Evolutionary conservation across 2,113 vertebrate genomes (phyloP).

Genomic region (Caretta caretta): DNA sequence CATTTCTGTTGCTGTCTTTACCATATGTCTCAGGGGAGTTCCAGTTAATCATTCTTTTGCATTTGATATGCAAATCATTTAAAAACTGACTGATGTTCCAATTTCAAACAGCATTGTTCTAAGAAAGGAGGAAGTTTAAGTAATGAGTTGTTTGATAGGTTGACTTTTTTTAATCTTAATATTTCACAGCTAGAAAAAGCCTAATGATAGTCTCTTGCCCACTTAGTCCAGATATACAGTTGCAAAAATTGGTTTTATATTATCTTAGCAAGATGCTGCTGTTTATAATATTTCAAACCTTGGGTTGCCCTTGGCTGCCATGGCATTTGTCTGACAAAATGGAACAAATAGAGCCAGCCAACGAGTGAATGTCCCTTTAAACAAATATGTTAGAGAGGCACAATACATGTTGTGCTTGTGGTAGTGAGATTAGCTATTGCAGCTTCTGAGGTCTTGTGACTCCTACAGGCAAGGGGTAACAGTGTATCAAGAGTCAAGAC

Average conservation of each 20-base stretch:
- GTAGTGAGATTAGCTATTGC: not conserved
- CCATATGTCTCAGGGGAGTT: conserved; percentile 49
- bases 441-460: not conserved
- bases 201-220: not conserved
- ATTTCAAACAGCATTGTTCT: conserved; percentile 38
- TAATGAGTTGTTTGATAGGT: not conserved
- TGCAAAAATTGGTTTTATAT: conserved; percentile 39
- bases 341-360: not conserved
- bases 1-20: conserved; percentile 56
- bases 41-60: conserved; percentile 32
- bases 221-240: conserved; percentile 25
- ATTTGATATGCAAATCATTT: conserved; percentile 56
- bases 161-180: not conserved
- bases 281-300: conserved; percentile 45
- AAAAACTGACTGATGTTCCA: conserved; percentile 35
- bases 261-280: conserved; percentile 3
- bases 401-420: conserved; percentile 1
- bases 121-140: conserved; percentile 17
- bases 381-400: conserved; percentile 10
- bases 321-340: conserved; percentile 20
- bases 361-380: not conserved
- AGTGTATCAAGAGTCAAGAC: not conserved
- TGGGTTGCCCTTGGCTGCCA: conserved; percentile 52
- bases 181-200: conserved; percentile 29
- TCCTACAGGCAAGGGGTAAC: not conserved